phyloP scores from a whole-genome alignment of 2,113 vertebrate genomes.

The Scomber japonicus region DNA sequence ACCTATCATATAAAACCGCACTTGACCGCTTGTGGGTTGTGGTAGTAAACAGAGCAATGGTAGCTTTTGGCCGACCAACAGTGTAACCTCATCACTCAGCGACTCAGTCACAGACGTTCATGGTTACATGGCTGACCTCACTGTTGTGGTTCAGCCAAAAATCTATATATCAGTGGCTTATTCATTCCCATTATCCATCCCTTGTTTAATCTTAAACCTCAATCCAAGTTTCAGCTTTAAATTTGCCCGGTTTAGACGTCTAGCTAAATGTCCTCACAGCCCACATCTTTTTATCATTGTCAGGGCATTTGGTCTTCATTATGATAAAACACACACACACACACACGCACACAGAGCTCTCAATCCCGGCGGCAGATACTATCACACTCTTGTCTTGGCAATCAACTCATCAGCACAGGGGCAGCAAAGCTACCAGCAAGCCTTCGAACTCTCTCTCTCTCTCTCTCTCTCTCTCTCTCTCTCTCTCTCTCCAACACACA shows the following conservation, averaged over 20 bases:
- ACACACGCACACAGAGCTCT: constrained; percentile 33
- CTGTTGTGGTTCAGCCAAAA: no score
- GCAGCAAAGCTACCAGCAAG: constrained; percentile 33
- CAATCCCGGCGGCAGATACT: constrained; percentile 49
- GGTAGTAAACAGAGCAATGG: no score
- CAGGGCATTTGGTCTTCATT: constrained; percentile 62
- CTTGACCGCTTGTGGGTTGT: no score
- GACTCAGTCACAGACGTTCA: no score
- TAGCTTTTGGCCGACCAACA: no score
- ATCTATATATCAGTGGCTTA: neutral
- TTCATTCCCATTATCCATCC: neutral
- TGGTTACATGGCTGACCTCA: no score
- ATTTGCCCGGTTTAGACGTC: neutral
- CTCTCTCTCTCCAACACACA: neutral
- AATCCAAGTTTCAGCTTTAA: neutral
- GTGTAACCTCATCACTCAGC: no score
- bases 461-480: neutral
- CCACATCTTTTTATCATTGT: constrained; percentile 34
- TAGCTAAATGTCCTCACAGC: constrained; percentile 14
- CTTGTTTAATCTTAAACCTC: neutral
- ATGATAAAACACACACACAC: constrained; percentile 34
- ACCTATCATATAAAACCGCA: no score
- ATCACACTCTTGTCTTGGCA: constrained; percentile 65
- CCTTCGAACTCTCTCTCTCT: constrained; percentile 51
- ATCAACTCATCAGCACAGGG: constrained; percentile 64